Conservation (phyloP, 2,888 invertebrate species). For the Temnothorax rugatulus region DNA sequence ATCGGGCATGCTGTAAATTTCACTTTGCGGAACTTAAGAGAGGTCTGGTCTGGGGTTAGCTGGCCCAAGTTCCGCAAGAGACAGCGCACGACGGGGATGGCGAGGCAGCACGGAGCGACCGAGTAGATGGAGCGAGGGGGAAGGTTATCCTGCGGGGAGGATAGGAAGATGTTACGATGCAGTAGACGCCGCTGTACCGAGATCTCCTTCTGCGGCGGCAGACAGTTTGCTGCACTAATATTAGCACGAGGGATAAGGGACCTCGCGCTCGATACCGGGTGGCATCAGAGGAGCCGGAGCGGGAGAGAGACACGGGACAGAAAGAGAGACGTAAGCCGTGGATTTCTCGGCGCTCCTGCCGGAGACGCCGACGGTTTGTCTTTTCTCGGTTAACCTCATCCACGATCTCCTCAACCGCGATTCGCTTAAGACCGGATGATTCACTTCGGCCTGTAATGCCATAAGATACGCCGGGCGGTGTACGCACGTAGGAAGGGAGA, state of each 20-base stretch:
- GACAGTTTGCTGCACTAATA: constrained; percentile 80
- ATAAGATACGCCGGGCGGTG: constrained; percentile 21
- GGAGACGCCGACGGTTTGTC: constrained; percentile 72
- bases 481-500: constrained; percentile 6
- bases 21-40: constrained; percentile 82
- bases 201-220: constrained; percentile 66
- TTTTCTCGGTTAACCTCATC: constrained; percentile 74
- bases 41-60: constrained; percentile 59
- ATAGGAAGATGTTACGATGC: constrained; percentile 50
- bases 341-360: constrained; percentile 61
- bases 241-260: constrained; percentile 77
- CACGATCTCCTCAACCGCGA: constrained; percentile 63
- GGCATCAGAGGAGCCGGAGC: constrained; percentile 12
- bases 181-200: constrained; percentile 55
- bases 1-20: constrained; percentile 82
- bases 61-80: constrained; percentile 58
- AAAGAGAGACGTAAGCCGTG: constrained; percentile 66
- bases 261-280: constrained; percentile 43
- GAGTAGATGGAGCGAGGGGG: constrained; percentile 4
- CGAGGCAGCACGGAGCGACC: constrained; percentile 27
- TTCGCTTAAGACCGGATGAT: constrained; percentile 73
- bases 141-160: constrained; percentile 66
- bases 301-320: constrained; percentile 30
- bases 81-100: constrained; percentile 47
- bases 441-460: constrained; percentile 59